Evolutionary conservation across 2,113 vertebrate species (phyloP), one percentile per base, ranked within the genome.

Genomic region (Hucho hucho): DNA sequence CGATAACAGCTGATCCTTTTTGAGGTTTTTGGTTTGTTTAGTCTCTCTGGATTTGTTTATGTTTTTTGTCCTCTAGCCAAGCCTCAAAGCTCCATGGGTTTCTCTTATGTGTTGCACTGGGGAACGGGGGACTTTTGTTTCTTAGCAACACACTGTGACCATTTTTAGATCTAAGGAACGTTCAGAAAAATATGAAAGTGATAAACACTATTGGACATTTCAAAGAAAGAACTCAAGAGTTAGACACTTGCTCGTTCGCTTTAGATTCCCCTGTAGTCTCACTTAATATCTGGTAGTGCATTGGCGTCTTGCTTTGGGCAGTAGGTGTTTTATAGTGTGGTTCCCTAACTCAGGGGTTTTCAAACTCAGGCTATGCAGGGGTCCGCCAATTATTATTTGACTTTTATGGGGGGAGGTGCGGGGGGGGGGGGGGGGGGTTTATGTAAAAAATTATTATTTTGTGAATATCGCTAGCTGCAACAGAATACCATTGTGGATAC

Each of bases 1-100:
- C 75, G 79, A 81, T 82, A 68, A 77, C 72, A 58, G 74, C 43
- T 61, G 65, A 46, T 64, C 13, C 68, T 59, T 61, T 22, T 64
- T 24, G 9, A 25, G 49, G 25, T 79, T 6, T 13, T 69, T 14
- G 12, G 13, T 79, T 64, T 53, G 28, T 46, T 24, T 74, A 2
- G 6, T 74, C 32, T 75, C 1, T 58, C 66, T 1, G 12, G 72
- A 29, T 63, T n/a, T 70, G 16, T 70, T 5, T 47, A 32, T 25
- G 0, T 6, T 13, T 61, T n/a, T 69, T 16, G 13, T 25, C 1
- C 28, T 26, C 24, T 18, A 28, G n/a, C 6, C 22, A 66, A 64
- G 20, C 24, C 25, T 28, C 59, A 24, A 32, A 6, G 72, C 64
- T 65, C 28, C 29, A 49, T 20, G 14, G 49, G 12, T 56, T 70